A percentile compares a stretch with the other conserved stretches of the same genome.
phyloP scores from a whole-genome alignment of 2,113 vertebrate genomes.

The Cololabis saira region DNA sequence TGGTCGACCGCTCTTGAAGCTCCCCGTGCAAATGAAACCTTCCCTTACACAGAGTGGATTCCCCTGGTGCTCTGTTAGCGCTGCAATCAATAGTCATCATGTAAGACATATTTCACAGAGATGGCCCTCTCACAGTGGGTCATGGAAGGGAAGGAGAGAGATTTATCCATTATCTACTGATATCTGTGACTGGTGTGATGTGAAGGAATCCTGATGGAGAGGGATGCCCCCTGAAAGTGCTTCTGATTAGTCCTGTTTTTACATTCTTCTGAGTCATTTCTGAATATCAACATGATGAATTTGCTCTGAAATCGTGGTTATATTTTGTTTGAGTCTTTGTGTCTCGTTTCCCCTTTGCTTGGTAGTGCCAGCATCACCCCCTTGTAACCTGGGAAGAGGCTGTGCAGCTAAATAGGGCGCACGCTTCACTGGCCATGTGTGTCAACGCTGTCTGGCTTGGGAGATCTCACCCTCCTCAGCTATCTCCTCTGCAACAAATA shows the following conservation, averaged over 20 bases:
- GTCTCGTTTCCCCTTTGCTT: slow-evolving; percentile 9
- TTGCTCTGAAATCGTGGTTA: slow-evolving; percentile 17
- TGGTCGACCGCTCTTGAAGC: slow-evolving; percentile 26
- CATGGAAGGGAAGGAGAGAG: slow-evolving; percentile 30
- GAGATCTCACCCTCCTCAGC: slow-evolving; percentile 51
- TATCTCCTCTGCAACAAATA: slow-evolving; percentile 31
- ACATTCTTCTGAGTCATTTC: slow-evolving; percentile 31
- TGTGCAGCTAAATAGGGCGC: slow-evolving; percentile 72
- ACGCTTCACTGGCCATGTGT: slow-evolving; percentile 73
- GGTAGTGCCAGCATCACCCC: slow-evolving; percentile 20
- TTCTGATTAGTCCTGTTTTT: slow-evolving; percentile 10
- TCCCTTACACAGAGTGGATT: slow-evolving; percentile 33
- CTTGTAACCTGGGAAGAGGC: slow-evolving; percentile 56
- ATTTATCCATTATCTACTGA: slow-evolving; percentile 36
- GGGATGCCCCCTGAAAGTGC: background rate
- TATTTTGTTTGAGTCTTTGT: slow-evolving; percentile 24
- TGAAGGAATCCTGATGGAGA: slow-evolving; percentile 27
- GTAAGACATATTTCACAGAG: slow-evolving; percentile 71
- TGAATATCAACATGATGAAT: slow-evolving; percentile 36
- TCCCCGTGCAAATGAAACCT: slow-evolving; percentile 59
- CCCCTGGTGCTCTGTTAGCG: slow-evolving; percentile 26
- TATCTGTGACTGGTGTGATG: slow-evolving; percentile 34
- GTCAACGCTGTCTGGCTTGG: slow-evolving; percentile 51
- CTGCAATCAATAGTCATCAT: slow-evolving; percentile 76
- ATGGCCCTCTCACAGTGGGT: slow-evolving; percentile 44